These are phyloP conservation scores for Tetramorium alpestre DNA, from an alignment of 1,140 invertebrate genomes.

Conservation along the genomic window DNA sequence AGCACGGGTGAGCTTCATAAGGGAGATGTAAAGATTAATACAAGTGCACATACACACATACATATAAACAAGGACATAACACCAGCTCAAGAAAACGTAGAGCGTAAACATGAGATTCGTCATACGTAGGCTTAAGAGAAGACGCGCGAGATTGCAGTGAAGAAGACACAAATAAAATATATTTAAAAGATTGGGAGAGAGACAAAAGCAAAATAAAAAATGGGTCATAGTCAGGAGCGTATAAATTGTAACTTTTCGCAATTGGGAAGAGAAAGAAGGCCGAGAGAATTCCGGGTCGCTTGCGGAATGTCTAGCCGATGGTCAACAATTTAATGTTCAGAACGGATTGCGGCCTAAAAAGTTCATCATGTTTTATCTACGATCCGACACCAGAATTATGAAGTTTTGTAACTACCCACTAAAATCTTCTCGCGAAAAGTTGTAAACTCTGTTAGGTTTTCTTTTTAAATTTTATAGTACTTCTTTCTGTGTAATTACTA, in stretches of 20 bases:
- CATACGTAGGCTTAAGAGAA: slow-evolving; percentile 65
- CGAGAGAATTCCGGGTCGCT: slow-evolving; percentile 61
- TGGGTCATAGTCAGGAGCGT: slow-evolving; percentile 38
- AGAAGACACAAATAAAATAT: slow-evolving; percentile 35
- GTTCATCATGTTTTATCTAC: not conserved
- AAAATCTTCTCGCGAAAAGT: slow-evolving; percentile 10
- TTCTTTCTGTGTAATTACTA: not conserved
- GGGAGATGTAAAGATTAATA: slow-evolving; percentile 36
- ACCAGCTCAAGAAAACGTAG: slow-evolving; percentile 77
- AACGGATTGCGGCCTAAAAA: slow-evolving; percentile 9
- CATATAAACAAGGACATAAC: slow-evolving; percentile 75
- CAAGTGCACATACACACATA: slow-evolving; percentile 55
- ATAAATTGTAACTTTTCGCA: slow-evolving; percentile 65
- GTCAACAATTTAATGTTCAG: slow-evolving; percentile 7
- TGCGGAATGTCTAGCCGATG: not conserved
- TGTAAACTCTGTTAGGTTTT: not conserved
- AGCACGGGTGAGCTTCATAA: slow-evolving; percentile 42
- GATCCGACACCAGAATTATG: not conserved
- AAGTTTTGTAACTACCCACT: not conserved
- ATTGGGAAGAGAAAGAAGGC: slow-evolving; percentile 60
- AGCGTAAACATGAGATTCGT: slow-evolving; percentile 59
- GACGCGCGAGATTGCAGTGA: slow-evolving; percentile 37
- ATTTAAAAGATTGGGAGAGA: slow-evolving; percentile 11
- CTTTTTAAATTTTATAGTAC: not conserved
- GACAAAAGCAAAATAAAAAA: slow-evolving; percentile 1